Evolutionary conservation across 2,888 invertebrate species (phyloP).

Genomic region (Cosmia pyralina): DNA sequence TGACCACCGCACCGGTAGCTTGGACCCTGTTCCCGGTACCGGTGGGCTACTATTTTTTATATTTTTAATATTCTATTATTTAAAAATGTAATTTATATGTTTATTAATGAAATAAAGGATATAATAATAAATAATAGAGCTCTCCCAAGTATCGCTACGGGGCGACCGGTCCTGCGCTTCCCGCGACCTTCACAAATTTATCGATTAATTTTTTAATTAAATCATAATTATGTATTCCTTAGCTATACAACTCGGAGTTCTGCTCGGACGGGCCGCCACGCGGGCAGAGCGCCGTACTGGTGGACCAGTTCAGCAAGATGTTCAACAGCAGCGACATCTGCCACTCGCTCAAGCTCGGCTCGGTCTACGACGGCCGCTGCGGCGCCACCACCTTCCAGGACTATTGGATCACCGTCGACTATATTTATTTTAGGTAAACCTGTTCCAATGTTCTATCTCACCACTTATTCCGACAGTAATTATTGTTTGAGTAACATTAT

Average conservation of each 20-base stretch:
- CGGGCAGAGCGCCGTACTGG: neutral
- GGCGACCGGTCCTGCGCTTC: neutral
- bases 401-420: conserved; percentile 95
- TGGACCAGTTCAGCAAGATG: conserved; percentile 70
- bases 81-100: too few relatives aligned
- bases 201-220: neutral
- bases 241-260: conserved; percentile 81
- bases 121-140: neutral
- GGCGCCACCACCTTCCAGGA: conserved; percentile 95
- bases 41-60: too few relatives aligned
- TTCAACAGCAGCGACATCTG: conserved; percentile 91
- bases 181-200: neutral
- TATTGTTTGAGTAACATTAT: neutral
- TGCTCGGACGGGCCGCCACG: conserved; percentile 3
- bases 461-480: neutral
- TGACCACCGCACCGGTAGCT: too few relatives aligned
- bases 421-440: conserved; percentile 95
- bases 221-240: conserved; percentile 7
- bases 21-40: too few relatives aligned
- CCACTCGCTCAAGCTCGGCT: conserved; percentile 92
- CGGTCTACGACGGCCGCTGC: conserved; percentile 91
- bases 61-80: too few relatives aligned
- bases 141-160: too few relatives aligned
- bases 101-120: neutral
- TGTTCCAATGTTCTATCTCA: neutral